Percentiles rank a stretch among this genome's conserved stretches.
Conservation (phyloP, 2,888 invertebrate species). For the Nowickia ferox region DNA sequence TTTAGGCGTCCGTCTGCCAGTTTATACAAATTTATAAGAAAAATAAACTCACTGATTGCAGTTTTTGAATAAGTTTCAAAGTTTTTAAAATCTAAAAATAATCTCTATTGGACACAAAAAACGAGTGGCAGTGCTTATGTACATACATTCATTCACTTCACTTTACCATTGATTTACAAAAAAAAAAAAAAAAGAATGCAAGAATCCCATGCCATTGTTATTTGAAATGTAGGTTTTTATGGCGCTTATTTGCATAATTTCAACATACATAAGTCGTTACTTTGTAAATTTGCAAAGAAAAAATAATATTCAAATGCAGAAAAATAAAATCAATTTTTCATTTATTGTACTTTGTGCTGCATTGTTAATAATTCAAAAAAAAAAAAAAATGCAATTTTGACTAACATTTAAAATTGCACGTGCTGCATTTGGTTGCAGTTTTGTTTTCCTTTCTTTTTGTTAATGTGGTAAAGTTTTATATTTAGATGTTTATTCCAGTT, state of each 20-base stretch:
- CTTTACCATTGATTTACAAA: neutral
- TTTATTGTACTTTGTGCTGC: constrained; percentile 38
- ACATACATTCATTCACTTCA: neutral
- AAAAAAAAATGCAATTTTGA: constrained; percentile 48
- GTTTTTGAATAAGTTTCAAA: constrained; percentile 15
- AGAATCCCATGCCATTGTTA: constrained; percentile 25
- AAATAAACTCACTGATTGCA: neutral
- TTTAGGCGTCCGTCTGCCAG: constrained; percentile 33
- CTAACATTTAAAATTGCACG: constrained; percentile 62
- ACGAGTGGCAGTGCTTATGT: constrained; percentile 10
- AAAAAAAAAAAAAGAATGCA: neutral
- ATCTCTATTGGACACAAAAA: constrained; percentile 31
- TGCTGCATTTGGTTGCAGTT: constrained; percentile 61
- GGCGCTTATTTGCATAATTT: constrained; percentile 67
- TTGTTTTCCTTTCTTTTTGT: neutral
- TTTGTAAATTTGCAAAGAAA: neutral
- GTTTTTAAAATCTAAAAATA: constrained; percentile 16
- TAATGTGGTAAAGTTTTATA: constrained; percentile 15
- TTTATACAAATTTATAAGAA: constrained; percentile 7
- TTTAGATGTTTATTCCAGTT: constrained; percentile 1
- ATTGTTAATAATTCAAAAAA: constrained; percentile 60
- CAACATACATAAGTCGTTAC: constrained; percentile 66
- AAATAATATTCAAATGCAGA: constrained; percentile 2
- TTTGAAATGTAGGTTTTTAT: constrained; percentile 53
- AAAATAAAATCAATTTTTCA: constrained; percentile 57